Evolutionary conservation across 2,797 vertebrate species (phyloP).

Genomic region (Aythya fuligula): DNA sequence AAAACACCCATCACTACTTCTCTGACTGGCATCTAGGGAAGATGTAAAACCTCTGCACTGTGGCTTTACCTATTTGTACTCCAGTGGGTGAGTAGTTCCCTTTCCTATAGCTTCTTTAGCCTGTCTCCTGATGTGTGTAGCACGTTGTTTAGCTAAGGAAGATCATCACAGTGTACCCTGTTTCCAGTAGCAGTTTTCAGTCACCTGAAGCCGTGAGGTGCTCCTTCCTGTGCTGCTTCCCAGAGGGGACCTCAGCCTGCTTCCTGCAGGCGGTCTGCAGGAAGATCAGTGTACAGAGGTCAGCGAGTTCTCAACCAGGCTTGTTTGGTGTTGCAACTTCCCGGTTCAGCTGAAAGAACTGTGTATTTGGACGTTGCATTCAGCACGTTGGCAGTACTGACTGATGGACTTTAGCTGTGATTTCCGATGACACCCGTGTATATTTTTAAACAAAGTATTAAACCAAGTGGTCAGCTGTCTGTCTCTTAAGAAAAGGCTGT

Average conservation of each 20-base stretch:
- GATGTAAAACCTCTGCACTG: background rate
- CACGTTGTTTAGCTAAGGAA: background rate
- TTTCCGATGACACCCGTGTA: background rate
- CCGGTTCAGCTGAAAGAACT: background rate
- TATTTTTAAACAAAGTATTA: constrained; percentile 59
- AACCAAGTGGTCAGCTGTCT: constrained; percentile 39
- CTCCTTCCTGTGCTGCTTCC: background rate
- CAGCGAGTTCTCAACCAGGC: background rate
- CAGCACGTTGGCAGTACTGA: background rate
- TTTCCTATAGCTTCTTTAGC: constrained; percentile 7
- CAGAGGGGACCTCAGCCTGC: background rate
- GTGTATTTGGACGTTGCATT: constrained; percentile 4
- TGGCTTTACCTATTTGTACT: background rate
- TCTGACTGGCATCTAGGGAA: background rate
- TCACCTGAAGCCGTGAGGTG: constrained; percentile 29
- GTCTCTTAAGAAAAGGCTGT: background rate
- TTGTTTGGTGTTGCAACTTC: constrained; percentile 19
- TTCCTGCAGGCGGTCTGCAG: constrained; percentile 3
- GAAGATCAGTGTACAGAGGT: constrained; percentile 42
- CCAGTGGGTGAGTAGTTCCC: background rate
- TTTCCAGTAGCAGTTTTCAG: background rate
- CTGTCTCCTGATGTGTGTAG: background rate
- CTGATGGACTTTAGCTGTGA: constrained; percentile 32
- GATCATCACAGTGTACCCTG: background rate
- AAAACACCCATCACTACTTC: background rate